Evolutionary conservation across 2,113 vertebrate species (phyloP).

Genomic region (Hipposideros armiger): DNA sequence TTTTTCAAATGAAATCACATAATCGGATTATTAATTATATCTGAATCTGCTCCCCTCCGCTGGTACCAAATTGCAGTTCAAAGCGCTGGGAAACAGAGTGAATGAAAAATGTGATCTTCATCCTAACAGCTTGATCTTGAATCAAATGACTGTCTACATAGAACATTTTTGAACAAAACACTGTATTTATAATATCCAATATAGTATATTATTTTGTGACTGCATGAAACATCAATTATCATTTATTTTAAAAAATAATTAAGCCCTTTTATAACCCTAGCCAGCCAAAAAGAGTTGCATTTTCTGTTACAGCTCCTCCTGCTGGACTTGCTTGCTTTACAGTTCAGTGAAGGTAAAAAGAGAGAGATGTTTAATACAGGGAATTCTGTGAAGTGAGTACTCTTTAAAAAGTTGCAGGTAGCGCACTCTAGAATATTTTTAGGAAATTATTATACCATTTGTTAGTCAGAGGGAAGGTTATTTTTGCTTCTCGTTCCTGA

Average conservation of each 20-base stretch:
- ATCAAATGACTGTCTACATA: not conserved
- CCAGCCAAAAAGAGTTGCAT: not conserved
- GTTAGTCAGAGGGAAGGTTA: not conserved
- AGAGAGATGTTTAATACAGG: not conserved
- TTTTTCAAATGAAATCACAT: conserved; percentile 43
- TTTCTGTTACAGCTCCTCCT: conserved; percentile 21
- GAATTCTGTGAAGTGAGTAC: not conserved
- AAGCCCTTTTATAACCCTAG: not conserved
- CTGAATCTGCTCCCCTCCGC: not conserved
- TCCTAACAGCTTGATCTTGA: not conserved
- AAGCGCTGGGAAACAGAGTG: conserved; percentile 25
- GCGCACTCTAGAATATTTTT: not conserved
- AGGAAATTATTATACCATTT: not conserved
- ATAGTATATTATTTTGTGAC: not conserved
- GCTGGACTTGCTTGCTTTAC: not conserved
- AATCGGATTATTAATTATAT: not conserved
- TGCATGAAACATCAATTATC: not conserved
- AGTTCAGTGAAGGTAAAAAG: not conserved
- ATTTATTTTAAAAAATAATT: not conserved
- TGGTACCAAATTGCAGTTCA: not conserved
- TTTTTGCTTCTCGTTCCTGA: conserved; percentile 40
- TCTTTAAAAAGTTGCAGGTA: not conserved
- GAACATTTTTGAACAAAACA: not conserved
- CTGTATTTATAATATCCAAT: not conserved
- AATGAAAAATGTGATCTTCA: not conserved